These are phyloP conservation scores for Masticophis lateralis DNA, from an alignment of 2,797 vertebrate species.

Conservation along the genomic window DNA sequence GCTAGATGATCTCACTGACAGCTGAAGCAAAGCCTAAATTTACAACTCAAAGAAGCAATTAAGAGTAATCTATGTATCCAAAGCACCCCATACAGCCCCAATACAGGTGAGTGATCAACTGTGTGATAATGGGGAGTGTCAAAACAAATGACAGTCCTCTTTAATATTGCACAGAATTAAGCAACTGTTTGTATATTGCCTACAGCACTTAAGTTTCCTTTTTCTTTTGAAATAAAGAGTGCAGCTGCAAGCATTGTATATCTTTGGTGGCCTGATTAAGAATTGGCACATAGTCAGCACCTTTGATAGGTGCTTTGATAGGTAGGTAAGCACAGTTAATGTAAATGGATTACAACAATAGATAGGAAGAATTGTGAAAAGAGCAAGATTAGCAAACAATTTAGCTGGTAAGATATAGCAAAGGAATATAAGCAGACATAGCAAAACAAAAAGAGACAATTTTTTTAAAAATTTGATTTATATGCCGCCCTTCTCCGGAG, in stretches of 20 bases:
- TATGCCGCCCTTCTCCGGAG: too few species aligned
- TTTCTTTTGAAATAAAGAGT: neutral
- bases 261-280: neutral
- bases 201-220: neutral
- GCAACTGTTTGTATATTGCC: neutral
- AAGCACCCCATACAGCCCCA: neutral
- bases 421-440: neutral
- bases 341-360: neutral
- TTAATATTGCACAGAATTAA: neutral
- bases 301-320: neutral
- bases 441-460: neutral
- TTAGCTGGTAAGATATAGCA: neutral
- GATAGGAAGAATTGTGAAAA: neutral
- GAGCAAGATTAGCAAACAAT: neutral
- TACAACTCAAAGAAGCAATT: neutral
- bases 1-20: neutral
- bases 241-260: neutral
- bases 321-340: neutral
- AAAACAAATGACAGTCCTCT: neutral
- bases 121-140: neutral
- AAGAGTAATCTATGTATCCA: neutral
- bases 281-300: neutral
- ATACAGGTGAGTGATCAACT: neutral
- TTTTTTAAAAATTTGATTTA: too few species aligned
- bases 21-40: neutral